Evolutionary conservation across 1,140 invertebrate genomes (phyloP).

Genomic region (Bathynomus jamesi): DNA sequence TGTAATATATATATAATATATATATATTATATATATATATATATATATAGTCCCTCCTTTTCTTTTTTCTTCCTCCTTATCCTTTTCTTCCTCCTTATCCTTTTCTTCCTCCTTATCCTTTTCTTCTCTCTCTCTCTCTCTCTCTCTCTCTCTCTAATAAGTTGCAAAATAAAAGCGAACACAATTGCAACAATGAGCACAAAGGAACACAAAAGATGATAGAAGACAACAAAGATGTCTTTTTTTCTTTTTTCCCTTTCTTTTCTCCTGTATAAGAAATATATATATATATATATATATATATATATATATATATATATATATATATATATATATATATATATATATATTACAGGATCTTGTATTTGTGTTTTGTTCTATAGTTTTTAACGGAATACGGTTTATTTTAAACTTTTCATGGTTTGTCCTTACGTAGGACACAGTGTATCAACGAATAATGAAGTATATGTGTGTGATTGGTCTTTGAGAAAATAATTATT

Average conservation of each 20-base stretch:
- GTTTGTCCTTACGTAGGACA: too few relatives aligned
- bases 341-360: too few relatives aligned
- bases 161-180: not conserved
- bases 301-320: conserved; percentile 2
- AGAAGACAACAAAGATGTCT: not conserved
- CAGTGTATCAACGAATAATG: too few relatives aligned
- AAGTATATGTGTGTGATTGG: too few relatives aligned
- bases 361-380: too few relatives aligned
- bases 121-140: not conserved
- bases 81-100: not conserved
- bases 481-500: too few relatives aligned
- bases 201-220: not conserved
- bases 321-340: not conserved
- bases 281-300: conserved; percentile 2
- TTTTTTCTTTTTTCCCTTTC: not conserved
- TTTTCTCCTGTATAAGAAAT: not conserved
- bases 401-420: too few relatives aligned
- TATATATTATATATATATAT: not conserved
- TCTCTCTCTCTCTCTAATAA: not conserved
- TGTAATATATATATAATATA: not conserved
- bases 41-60: not conserved
- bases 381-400: too few relatives aligned
- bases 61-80: not conserved
- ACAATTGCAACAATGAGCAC: not conserved
- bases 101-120: not conserved